Percentiles rank a stretch among this genome's conserved stretches.
These are phyloP conservation scores for Cuculus canorus DNA, from an alignment of 2,797 vertebrate species.

Conservation along the genomic window DNA sequence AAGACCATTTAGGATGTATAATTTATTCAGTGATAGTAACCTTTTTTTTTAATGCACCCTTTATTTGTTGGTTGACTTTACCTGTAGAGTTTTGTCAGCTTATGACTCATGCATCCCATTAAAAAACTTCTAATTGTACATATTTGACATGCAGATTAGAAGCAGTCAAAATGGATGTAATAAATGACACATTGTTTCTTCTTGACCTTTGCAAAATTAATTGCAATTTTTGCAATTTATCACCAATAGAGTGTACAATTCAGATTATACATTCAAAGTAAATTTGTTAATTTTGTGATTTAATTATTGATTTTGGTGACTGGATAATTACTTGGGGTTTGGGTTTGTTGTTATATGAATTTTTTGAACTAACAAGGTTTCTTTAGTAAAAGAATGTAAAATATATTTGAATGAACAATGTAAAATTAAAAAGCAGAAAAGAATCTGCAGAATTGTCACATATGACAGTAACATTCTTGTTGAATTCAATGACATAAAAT, in stretches of 20 bases:
- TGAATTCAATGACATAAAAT: not conserved
- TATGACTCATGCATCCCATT: not conserved
- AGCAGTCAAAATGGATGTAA: not conserved
- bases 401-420: not conserved
- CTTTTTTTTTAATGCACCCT: not conserved
- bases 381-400: not conserved
- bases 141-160: not conserved
- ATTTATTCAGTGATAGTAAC: not conserved
- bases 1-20: not conserved
- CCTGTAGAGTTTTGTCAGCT: not conserved
- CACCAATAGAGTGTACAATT: not conserved
- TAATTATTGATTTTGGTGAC: not conserved
- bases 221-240: not conserved
- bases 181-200: not conserved
- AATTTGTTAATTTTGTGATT: not conserved
- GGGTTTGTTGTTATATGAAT: not conserved
- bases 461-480: not conserved
- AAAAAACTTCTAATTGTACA: not conserved
- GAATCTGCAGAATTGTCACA: not conserved
- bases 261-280: not conserved
- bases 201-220: not conserved
- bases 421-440: not conserved
- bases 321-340: not conserved
- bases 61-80: not conserved
- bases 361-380: not conserved